Percentiles rank a stretch among this genome's conserved stretches.
These are phyloP conservation scores for Volucella zonaria DNA, from an alignment of 2,888 invertebrate species.

Conservation along the genomic window DNA sequence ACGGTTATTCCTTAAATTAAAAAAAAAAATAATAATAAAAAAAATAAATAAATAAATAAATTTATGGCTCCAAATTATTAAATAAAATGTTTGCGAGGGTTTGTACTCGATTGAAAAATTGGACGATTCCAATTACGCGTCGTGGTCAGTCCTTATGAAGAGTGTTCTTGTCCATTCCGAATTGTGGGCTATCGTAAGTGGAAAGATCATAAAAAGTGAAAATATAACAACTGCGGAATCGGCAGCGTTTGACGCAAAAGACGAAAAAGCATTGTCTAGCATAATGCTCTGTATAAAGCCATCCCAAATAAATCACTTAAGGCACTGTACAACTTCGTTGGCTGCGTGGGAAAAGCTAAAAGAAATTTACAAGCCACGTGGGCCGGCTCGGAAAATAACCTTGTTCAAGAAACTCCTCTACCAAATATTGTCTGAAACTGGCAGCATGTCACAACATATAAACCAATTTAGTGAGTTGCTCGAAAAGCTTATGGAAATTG, in stretches of 20 bases:
- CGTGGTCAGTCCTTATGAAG: constrained; percentile 33
- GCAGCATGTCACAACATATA: constrained; percentile 1
- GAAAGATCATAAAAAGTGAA: background rate
- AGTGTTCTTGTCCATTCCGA: constrained; percentile 36
- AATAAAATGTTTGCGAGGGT: constrained; percentile 18
- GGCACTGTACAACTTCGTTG: constrained; percentile 75
- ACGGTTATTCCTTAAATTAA: constrained; percentile 1
- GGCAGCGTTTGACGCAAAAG: constrained; percentile 28
- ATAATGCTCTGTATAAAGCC: constrained; percentile 49
- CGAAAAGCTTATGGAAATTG: constrained; percentile 18
- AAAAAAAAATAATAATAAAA: too few species aligned
- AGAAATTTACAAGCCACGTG: constrained; percentile 12
- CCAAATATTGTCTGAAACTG: too few species aligned
- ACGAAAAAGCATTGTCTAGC: constrained; percentile 42
- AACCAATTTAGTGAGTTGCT: constrained; percentile 22
- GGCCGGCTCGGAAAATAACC: background rate
- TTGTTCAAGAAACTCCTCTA: too few species aligned
- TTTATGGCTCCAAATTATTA: too few species aligned
- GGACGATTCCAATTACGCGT: constrained; percentile 20
- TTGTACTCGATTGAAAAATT: constrained; percentile 27
- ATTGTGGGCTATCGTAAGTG: constrained; percentile 26
- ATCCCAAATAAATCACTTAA: constrained; percentile 76
- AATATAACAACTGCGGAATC: constrained; percentile 3
- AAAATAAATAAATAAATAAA: too few species aligned
- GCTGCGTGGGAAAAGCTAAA: constrained; percentile 12